A percentile compares a stretch with the other conserved stretches of the same genome.
Evolutionary conservation across 92 coral and sea anemone genomes (phyloP).

Genomic region (Blastomussa wellsi): DNA sequence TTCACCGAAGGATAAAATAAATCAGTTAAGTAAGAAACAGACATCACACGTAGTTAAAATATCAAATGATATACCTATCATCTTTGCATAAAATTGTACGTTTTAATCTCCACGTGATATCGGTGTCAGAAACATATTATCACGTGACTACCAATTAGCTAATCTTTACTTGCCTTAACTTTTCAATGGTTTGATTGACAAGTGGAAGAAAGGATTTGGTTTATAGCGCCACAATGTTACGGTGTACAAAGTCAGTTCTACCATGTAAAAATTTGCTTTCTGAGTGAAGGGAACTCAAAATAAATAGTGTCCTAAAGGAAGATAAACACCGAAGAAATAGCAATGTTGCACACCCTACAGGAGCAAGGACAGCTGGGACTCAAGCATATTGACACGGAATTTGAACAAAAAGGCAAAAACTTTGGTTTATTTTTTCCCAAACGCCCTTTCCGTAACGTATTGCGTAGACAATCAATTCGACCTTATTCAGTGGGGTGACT

Average conservation of each 20-base stretch:
- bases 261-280: too few relatives aligned
- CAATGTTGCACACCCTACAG: neutral
- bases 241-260: too few relatives aligned
- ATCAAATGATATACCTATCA: constrained; percentile 30
- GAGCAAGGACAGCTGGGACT: too few relatives aligned
- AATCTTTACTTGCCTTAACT: neutral
- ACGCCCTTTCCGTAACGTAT: neutral
- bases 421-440: neutral
- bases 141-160: neutral
- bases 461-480: neutral
- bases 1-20: constrained; percentile 10
- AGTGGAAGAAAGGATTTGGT: neutral
- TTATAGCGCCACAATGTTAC: too few relatives aligned
- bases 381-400: neutral
- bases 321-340: neutral
- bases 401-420: neutral
- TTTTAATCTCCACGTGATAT: neutral
- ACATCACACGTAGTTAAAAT: constrained; percentile 19
- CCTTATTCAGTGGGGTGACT: too few relatives aligned
- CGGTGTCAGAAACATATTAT: neutral
- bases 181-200: neutral
- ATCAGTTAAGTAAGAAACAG: constrained; percentile 26
- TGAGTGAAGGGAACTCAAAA: too few relatives aligned
- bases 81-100: neutral
- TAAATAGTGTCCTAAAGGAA: too few relatives aligned